Conservation (phyloP, 2,888 invertebrate genomes). For the Euplagia quadripunctaria region DNA sequence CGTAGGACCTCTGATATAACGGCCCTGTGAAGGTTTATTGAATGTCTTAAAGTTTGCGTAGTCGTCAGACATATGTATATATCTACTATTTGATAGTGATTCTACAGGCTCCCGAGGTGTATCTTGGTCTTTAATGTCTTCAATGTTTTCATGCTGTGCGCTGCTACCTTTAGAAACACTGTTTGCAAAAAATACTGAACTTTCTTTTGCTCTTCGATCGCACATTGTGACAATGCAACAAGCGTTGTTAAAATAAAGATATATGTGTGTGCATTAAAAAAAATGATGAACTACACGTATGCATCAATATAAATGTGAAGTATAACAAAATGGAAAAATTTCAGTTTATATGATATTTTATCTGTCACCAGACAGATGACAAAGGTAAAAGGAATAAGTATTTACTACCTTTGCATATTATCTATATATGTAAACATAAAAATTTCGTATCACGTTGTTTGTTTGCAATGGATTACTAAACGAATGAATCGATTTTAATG, state of each 20-base stretch:
- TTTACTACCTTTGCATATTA: not conserved
- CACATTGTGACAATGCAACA: not conserved
- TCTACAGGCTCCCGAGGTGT: not conserved
- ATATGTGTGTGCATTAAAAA: too few relatives aligned
- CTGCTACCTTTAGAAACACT: not conserved
- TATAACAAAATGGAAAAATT: not conserved
- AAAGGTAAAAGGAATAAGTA: not conserved
- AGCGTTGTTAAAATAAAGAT: not conserved
- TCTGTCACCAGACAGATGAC: not conserved
- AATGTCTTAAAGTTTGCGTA: not conserved
- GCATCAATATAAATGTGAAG: not conserved
- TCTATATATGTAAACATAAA: too few relatives aligned
- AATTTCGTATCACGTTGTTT: too few relatives aligned
- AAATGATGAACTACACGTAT: not conserved
- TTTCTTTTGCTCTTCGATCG: constrained; percentile 3
- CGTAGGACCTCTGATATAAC: not conserved
- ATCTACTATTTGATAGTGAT: not conserved
- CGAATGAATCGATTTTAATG: too few relatives aligned
- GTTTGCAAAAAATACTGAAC: constrained; percentile 2
- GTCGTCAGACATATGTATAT: not conserved
- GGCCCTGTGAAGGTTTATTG: not conserved
- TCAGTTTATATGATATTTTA: not conserved
- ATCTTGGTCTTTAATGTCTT: not conserved
- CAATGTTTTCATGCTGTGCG: not conserved
- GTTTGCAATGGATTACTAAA: not conserved